Base-by-base conservation (phyloP, 2,113 vertebrate species). In the Petromus typicus region DNA sequence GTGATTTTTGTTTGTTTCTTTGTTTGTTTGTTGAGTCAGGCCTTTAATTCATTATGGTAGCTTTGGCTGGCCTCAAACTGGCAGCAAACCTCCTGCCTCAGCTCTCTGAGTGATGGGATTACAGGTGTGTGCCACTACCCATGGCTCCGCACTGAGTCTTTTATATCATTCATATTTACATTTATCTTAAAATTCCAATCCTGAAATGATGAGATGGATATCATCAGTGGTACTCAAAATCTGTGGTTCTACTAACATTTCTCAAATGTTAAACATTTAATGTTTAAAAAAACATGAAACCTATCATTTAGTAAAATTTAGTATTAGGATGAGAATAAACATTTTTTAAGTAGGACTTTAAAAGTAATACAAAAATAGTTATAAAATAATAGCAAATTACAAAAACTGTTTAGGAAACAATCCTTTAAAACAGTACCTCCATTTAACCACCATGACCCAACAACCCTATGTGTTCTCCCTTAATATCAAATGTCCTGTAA, bases 241-340 rank as follows among this genome's bases (percentile, higher is more conserved):
- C 59, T 90, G 37, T 57, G 20, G 61, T 40, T 59, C 45, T 64
- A 71, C 10, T 22, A 76, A 48, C 51, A 94, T 45, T 34, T 85
- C 9, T 45, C 61, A 83, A 61, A 8, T 69, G 30, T 75, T 76
- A 88, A 2, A 66, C 32, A 48, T n/a, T 43, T 84, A 69, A 54
- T n/a, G 2, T 75, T 91, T 75, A 63, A 88, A 83, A 80, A 86
- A 91, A 61, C 25, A 93, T 54, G 34, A 71, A 81, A 48, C 13
- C 64, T 61, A 22, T 76, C 13, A 88, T 45, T 76, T 87, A 23
- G 48, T 2, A 94, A n/a, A 83, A 88, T 88, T 88, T 82, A 87
- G 8, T 87, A 45, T 51, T 80, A 86, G 54, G 73, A 48, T 79
- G 27, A 90, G 23, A 63, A 34, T 75, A 45, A 45, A 18, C 23